Evolutionary conservation across 2,888 invertebrate genomes (phyloP).

Genomic region (Leuctra nigra): DNA sequence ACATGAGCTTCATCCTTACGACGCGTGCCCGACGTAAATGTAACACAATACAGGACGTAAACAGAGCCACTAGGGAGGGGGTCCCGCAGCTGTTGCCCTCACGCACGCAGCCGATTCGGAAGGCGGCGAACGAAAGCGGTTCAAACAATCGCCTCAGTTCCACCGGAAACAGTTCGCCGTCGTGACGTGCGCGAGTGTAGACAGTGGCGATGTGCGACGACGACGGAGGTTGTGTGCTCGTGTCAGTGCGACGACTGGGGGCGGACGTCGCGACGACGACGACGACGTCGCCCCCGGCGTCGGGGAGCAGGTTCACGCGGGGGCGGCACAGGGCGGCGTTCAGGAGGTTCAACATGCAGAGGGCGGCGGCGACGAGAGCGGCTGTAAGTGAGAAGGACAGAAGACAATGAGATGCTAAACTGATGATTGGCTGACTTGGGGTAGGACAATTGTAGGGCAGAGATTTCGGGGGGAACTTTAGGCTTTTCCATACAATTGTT

Average conservation of each 20-base stretch:
- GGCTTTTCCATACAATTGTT: too few species aligned
- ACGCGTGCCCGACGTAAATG: too few species aligned
- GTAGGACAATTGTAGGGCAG: too few species aligned
- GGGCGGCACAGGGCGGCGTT: constrained; percentile 39
- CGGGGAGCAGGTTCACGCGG: constrained; percentile 25
- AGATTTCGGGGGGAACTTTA: too few species aligned
- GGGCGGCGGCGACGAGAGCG: constrained; percentile 40
- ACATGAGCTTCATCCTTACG: too few species aligned
- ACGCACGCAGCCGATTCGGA: neutral
- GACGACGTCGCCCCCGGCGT: constrained; percentile 4
- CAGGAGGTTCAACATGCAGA: constrained; percentile 38
- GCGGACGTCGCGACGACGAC: constrained; percentile 11
- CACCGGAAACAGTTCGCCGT: constrained; percentile 1
- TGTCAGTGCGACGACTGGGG: constrained; percentile 27
- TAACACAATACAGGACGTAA: too few species aligned
- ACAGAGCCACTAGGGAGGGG: too few species aligned
- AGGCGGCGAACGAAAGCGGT: constrained; percentile 13
- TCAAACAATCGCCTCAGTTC: neutral
- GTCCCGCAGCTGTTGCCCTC: constrained; percentile 10
- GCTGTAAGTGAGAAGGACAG: constrained; percentile 29
- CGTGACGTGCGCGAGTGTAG: neutral
- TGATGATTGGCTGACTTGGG: too few species aligned
- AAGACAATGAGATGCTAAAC: too few species aligned
- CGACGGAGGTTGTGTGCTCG: constrained; percentile 26
- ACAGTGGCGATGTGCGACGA: constrained; percentile 20